Base-by-base conservation (phyloP, 2,888 invertebrate species). In the Hymenopus coronatus region DNA sequence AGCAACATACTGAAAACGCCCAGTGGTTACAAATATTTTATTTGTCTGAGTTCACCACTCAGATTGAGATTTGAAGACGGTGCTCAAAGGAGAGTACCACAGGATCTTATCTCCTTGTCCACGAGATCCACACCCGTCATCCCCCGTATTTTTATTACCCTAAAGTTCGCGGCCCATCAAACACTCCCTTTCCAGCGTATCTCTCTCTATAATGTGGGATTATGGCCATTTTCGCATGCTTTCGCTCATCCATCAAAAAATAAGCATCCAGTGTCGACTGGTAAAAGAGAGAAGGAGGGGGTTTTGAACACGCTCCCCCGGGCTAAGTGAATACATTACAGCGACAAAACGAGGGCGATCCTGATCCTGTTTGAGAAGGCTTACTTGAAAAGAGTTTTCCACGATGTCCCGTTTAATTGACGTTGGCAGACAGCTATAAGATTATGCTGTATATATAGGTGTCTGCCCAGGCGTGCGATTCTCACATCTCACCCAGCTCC, bases 161-260 rank as follows among this genome's bases (percentile, higher is more conserved):
- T 6, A 20, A 70, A 25, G 54, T 70, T 70, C 54, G 54, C 54
- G 54, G 54, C 20, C 54, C 54, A 70, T 70, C 54, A 28, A 81
- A 70, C 70, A 54, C 81, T 15, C 30, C 8, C 81, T 86, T 14
- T 12, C n/a, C 28, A 30, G 14, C 87, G 33, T 33, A 30, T 82
- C 82, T 87, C 81, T 30, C 86, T 86, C 82, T 82, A 87, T 87
- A 87, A 87, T 87, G 82, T 82, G 27, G 87, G 87, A 87, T 87
- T 87, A 87, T 33, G 33, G 81, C 30, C 87, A 87, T 87, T 87
- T 87, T 33, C 87, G 33, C 87, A n/a, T 28, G 86, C 20, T 28
- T 20, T 28, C 46, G 70, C 82, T 40, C 87, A 82, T 87, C 82
- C 82, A 87, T 87, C 87, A 87, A 82, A 81, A 87, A 82, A 87